Evolutionary conservation across 1,140 invertebrate species (phyloP), one percentile per base, ranked within the genome.

Genomic region (Leucophenga varia): DNA sequence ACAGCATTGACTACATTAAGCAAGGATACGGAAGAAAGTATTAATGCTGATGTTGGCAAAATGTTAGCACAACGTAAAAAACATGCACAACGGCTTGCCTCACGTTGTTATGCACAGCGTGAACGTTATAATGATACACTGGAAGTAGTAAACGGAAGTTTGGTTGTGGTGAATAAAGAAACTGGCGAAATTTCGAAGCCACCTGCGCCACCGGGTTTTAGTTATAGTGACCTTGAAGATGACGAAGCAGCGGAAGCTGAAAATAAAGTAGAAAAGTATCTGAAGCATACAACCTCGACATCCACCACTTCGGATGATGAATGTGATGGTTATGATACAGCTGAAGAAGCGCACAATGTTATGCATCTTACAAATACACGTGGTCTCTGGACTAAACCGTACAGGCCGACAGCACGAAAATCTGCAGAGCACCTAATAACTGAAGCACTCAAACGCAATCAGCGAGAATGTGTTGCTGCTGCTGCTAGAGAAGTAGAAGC

Each of bases 111-210:
- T 13, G 52, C 39, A 0, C 55, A 73, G 22, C 50, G 56, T 1
- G 64, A 73, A 8, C 54, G 47, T 9, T 69, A 61, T 28, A 59
- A 73, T 1, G 71, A 73, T 32, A 52, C 47, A 0, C 30, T 73
- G 2, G 70, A 73, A 6, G 61, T 73, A 3, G 44, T 73, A 1
- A 52, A 73, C 18, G 57, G 61, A 20, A 49, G 55, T 6, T 36
- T 73, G 37, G 49, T 73, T 46, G 54, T 73, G n/a, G 55, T 71
- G 0, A 65, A 73, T 16, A 65, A 60, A 36, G 53, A 56, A 18
- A 48, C 69, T 1, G 70, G 70, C 1, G 49, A 49, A 9, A n/a
- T 68, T 13, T 47, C 51, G 20, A 59, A 64, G 21, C 41, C 60
- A n/a, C 64, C 60, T 0, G 49, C 55, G 2, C 56, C 63, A 4